phyloP scores from a whole-genome alignment of 1,140 invertebrate genomes.

The Ganaspis sp. region DNA sequence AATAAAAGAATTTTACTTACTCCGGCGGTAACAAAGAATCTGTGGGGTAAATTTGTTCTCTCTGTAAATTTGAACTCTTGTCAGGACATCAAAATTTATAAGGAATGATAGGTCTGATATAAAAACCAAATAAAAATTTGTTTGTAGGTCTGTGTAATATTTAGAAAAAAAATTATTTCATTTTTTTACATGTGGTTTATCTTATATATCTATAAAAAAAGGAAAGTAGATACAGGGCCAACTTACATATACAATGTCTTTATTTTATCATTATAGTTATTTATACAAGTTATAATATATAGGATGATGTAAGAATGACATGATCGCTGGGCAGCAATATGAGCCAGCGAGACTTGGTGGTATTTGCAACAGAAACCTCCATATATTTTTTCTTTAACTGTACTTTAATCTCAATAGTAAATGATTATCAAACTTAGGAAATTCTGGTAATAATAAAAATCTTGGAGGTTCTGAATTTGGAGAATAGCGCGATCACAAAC shows the following conservation, averaged over 20 bases:
- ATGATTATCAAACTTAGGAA: background rate
- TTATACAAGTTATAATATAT: constrained; percentile 63
- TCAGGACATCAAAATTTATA: no score
- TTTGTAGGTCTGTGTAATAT: no score
- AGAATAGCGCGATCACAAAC: background rate
- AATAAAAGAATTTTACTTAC: no score
- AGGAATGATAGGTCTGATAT: no score
- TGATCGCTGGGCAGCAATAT: constrained; percentile 60
- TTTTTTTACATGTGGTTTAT: no score
- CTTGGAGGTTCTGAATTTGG: constrained; percentile 29
- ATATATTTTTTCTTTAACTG: constrained; percentile 34
- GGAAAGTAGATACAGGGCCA: background rate
- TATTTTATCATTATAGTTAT: constrained; percentile 65
- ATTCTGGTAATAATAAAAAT: constrained; percentile 43
- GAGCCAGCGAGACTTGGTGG: constrained; percentile 48
- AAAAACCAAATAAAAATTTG: no score
- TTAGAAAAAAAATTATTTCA: no score
- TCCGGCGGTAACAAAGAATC: no score
- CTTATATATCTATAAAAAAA: background rate
- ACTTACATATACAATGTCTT: constrained; percentile 57
- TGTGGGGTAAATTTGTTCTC: no score
- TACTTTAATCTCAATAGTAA: no score
- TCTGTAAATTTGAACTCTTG: no score
- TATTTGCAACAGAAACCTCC: constrained; percentile 31
- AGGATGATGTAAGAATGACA: constrained; percentile 43